Conservation (phyloP, 2,888 invertebrate species). For the Drosophila nigricruria region DNA sequence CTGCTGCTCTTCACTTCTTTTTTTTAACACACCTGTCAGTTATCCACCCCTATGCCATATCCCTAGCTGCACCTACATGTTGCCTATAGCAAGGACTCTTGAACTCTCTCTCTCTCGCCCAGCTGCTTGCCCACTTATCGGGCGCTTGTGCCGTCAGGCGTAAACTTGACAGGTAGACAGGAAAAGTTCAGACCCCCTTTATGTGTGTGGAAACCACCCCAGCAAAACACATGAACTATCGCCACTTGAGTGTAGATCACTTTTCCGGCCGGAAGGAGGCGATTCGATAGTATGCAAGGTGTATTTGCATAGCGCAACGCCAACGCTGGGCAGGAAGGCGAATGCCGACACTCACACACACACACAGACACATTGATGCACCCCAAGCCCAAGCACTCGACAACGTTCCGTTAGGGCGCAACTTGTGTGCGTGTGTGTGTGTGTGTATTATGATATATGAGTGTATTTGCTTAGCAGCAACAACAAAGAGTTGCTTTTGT, state of each 20-base stretch:
- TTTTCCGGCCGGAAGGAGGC: slow-evolving; percentile 73
- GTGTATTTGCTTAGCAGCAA: slow-evolving; percentile 61
- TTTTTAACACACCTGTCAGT: slow-evolving; percentile 66
- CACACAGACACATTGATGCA: slow-evolving; percentile 18
- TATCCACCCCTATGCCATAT: too few species aligned
- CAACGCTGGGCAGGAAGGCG: slow-evolving; percentile 16
- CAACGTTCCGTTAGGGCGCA: slow-evolving; percentile 58
- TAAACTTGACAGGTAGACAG: slow-evolving; percentile 75
- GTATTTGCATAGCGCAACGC: slow-evolving; percentile 68
- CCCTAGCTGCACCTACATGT: slow-evolving; percentile 43
- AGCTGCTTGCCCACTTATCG: slow-evolving; percentile 60
- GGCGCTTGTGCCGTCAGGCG: slow-evolving; percentile 69
- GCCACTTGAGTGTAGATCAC: slow-evolving; percentile 62
- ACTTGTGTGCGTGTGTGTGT: slow-evolving; percentile 6
- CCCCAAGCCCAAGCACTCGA: slow-evolving; percentile 48
- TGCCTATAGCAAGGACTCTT: slow-evolving; percentile 61
- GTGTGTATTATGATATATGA: slow-evolving; percentile 9
- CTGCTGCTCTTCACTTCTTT: slow-evolving; percentile 13
- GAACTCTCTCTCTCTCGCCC: slow-evolving; percentile 9
- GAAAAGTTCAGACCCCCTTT: slow-evolving; percentile 60
- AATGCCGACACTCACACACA: slow-evolving; percentile 40
- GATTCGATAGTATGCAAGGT: slow-evolving; percentile 61
- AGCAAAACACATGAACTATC: slow-evolving; percentile 25
- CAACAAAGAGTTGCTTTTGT: slow-evolving; percentile 79
- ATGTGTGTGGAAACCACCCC: slow-evolving; percentile 51